Evolutionary conservation across 2,797 vertebrate species (phyloP).

Genomic region (Poecilia gillii): DNA sequence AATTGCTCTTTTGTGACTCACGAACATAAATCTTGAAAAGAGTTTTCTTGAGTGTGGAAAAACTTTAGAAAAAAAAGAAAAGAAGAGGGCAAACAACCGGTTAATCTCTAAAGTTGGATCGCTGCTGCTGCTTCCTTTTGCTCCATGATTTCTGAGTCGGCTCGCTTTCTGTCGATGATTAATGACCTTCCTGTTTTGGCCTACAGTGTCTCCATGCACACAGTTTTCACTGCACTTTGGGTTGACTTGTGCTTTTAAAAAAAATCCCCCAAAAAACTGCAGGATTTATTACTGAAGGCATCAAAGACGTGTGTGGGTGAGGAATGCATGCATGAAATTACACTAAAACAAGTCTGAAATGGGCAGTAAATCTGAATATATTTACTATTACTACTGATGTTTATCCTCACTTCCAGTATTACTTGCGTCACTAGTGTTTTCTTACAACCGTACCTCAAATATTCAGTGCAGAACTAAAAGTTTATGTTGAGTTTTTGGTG

Average conservation of each 20-base stretch:
- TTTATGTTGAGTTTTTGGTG: conserved; percentile 40
- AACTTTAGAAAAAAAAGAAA: conserved; percentile 8
- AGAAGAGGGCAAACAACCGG: conserved; percentile 39
- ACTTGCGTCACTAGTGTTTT: conserved; percentile 3
- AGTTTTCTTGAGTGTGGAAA: background rate
- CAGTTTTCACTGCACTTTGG: conserved; percentile 42
- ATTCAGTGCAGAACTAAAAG: conserved; percentile 5
- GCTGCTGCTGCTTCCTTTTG: conserved; percentile 48
- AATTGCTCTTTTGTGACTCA: background rate
- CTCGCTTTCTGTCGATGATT: conserved; percentile 62
- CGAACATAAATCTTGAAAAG: background rate
- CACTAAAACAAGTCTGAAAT: background rate
- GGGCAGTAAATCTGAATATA: conserved; percentile 1
- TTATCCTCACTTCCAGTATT: conserved; percentile 25
- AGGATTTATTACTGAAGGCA: conserved; percentile 34
- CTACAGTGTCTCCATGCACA: conserved; percentile 50
- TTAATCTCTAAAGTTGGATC: conserved; percentile 31
- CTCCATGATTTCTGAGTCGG: conserved; percentile 48
- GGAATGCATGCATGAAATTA: background rate
- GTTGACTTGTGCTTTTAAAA: conserved; percentile 36
- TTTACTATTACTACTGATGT: conserved; percentile 8
- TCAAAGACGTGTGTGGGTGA: conserved; percentile 5
- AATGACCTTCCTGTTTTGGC: conserved; percentile 73
- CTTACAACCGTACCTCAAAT: background rate
- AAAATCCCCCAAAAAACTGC: background rate